Evolutionary conservation across 2,113 vertebrate genomes (phyloP).

Genomic region (Apaloderma vittatum): DNA sequence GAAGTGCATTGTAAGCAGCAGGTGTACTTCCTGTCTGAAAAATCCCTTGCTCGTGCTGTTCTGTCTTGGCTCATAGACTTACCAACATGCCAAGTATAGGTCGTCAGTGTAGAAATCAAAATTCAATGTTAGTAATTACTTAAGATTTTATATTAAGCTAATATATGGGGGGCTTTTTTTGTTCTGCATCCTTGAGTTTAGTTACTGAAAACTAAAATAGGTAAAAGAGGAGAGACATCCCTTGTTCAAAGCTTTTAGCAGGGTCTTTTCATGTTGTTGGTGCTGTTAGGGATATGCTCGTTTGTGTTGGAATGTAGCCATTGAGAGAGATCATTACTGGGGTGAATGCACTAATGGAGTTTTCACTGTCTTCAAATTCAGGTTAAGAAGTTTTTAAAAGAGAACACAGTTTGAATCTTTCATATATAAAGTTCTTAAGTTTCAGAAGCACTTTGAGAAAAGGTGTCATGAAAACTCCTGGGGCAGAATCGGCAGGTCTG

Average conservation of each 20-base stretch:
- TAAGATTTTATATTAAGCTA: neutral
- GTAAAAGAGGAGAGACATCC: neutral
- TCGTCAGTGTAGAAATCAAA: neutral
- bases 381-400: neutral
- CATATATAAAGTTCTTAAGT: neutral
- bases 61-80: neutral
- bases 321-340: neutral
- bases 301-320: neutral
- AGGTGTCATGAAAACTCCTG: neutral
- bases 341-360: neutral
- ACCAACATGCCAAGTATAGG: neutral
- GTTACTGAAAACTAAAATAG: neutral
- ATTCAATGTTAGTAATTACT: neutral
- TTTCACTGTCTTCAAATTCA: neutral
- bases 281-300: accelerated
- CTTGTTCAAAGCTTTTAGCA: neutral
- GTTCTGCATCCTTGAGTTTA: neutral
- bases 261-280: neutral
- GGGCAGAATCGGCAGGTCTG: neutral
- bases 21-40: neutral
- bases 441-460: neutral
- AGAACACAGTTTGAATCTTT: neutral
- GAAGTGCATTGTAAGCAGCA: neutral
- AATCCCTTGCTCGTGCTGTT: neutral
- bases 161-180: neutral